Percentiles rank a stretch among this genome's conserved stretches.
Evolutionary conservation across 2,797 vertebrate genomes (phyloP).

Genomic region (Anas acuta): DNA sequence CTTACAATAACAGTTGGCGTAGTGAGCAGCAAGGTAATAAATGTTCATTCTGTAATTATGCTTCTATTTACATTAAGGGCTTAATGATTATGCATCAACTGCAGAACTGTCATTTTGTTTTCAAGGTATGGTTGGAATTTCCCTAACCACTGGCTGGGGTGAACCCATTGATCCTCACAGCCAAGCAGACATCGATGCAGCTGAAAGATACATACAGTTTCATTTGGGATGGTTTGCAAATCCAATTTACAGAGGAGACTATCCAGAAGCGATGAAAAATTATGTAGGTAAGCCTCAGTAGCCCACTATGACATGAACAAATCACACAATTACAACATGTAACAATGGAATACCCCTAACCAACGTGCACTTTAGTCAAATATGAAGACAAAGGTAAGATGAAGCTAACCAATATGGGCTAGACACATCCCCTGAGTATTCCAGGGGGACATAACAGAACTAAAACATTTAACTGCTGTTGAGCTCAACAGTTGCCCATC

Average conservation of each 20-base stretch:
- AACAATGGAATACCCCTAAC: background rate
- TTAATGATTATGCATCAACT: background rate
- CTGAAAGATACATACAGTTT: conserved; percentile 94
- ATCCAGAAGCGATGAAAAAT: conserved; percentile 95
- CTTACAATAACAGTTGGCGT: conserved; percentile 87
- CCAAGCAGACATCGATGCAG: conserved; percentile 88
- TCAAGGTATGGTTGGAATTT: conserved; percentile 91
- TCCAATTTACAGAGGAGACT: conserved; percentile 93
- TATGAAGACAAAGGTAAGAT: background rate
- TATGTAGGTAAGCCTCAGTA: conserved; percentile 82
- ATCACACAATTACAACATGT: background rate
- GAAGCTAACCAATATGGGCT: background rate
- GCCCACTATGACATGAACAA: fast-evolving
- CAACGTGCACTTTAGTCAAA: fast-evolving
- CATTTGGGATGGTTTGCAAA: conserved; percentile 95
- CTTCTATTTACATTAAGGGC: background rate
- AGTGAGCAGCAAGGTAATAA: conserved; percentile 86
- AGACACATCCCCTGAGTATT: fast-evolving
- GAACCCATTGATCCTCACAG: conserved; percentile 90
- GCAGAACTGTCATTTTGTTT: background rate
- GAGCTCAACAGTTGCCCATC: background rate
- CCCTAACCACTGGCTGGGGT: conserved; percentile 90
- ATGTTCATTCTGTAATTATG: background rate
- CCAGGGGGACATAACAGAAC: background rate
- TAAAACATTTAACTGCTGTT: background rate